Conservation (phyloP, 1,140 invertebrate genomes). For the Cherax quadricarinatus region DNA sequence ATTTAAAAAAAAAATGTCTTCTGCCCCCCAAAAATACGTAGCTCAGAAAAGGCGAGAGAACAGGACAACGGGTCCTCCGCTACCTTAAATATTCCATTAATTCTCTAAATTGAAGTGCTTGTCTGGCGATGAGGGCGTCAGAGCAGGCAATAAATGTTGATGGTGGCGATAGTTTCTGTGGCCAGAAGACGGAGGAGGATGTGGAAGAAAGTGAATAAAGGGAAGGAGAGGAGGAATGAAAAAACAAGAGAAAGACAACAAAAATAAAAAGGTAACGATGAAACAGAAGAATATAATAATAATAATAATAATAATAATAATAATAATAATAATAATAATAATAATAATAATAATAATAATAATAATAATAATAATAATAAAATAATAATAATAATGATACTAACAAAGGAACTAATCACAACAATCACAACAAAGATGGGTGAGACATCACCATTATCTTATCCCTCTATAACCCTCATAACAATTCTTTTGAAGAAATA, state of each 20-base stretch:
- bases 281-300: neutral
- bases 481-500: no score
- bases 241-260: neutral
- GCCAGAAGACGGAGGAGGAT: neutral
- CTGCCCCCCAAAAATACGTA: neutral
- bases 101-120: constrained; percentile 7
- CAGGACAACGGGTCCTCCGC: neutral
- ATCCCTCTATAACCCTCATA: no score
- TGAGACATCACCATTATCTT: neutral
- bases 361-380: no score
- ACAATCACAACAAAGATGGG: neutral
- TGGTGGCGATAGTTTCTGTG: neutral
- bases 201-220: neutral
- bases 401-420: no score
- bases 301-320: neutral
- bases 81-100: constrained; percentile 4
- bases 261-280: neutral
- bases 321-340: neutral
- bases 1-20: neutral
- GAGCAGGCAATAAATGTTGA: neutral
- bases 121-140: neutral
- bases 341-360: neutral
- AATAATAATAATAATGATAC: no score
- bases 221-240: neutral
- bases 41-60: neutral